Base-by-base conservation (phyloP, 2,888 invertebrate species). In the Thecocarcelia acutangulata region DNA sequence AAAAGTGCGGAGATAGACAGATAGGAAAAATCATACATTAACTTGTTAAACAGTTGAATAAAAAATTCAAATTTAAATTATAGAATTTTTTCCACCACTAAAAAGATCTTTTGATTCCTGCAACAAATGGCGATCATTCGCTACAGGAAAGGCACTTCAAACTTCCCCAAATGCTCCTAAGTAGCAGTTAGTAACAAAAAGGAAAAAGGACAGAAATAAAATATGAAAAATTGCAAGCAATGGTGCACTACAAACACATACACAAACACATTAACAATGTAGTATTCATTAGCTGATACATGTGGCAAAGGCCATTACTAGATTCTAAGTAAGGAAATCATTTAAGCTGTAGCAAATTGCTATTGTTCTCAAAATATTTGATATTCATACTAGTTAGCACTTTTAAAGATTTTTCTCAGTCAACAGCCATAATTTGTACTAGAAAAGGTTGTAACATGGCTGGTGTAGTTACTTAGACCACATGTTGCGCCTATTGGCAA, bases 91-190 rank as follows among this genome's bases (percentile, higher is more conserved):
- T 33, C 8, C 9, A 33, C n/a, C 1, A 33, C 9, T 9, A 33
- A 70, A 52, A 64, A 56, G 54, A 63, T 63, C 76, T 81, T 76
- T 81, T 72, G 66, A 83, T 70, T 56, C 72, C 40, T 24, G 42
- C 64, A 37, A 64, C 54, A 75, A 50, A 64, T 83, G 69, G 64
- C 69, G 80, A 66, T 59, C 54, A 73, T 76, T 73, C 46, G 40
- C 24, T 19, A n/a, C 56, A 61, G n/a, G 80, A 77, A 81, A 64
- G 83, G 87, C 84, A 84, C 86, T 85, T 85, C 87, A 85, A 87
- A n/a, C n/a, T n/a, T n/a, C n/a, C n/a, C n/a, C n/a, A n/a, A 85
- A 85, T 77, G 81, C 87, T 74, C 86, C 81, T 86, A 86, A 85
- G 88, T 68, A 86, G 86, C 86, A 40, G 48, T 33, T 13, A 33